These are phyloP conservation scores for Cryptus viduatorius DNA, from an alignment of 2,888 invertebrate genomes.

Conservation along the genomic window DNA sequence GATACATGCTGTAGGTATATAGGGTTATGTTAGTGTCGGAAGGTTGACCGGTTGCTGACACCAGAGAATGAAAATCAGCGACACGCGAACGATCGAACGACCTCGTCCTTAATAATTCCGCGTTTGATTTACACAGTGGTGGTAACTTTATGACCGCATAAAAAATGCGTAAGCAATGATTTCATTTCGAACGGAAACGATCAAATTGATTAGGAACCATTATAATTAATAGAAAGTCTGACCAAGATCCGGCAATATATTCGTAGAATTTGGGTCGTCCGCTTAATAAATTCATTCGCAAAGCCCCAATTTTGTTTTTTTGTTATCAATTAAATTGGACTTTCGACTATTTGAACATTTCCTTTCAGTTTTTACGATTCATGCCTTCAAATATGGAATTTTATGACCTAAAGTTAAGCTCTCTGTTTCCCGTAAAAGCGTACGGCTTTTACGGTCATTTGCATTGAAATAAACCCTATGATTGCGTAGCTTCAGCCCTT, in stretches of 20 bases:
- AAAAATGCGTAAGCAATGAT: neutral
- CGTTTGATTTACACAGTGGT: neutral
- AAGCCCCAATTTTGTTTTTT: too few species aligned
- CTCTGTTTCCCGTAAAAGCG: too few species aligned
- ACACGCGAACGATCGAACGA: constrained; percentile 51
- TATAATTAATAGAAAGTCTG: neutral
- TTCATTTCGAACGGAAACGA: neutral
- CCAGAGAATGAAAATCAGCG: constrained; percentile 39
- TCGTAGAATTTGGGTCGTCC: neutral
- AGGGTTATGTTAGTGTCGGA: constrained; percentile 12
- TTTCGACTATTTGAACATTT: too few species aligned
- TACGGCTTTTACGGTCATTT: neutral
- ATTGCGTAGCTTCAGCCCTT: too few species aligned
- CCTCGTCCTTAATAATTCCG: constrained; percentile 46
- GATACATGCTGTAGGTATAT: neutral
- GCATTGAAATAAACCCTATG: too few species aligned
- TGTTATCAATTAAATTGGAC: too few species aligned
- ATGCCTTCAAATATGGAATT: too few species aligned
- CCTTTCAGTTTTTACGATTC: too few species aligned
- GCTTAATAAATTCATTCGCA: neutral
- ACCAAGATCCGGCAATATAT: neutral
- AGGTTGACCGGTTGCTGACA: constrained; percentile 48
- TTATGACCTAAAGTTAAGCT: too few species aligned
- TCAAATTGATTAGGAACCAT: neutral
- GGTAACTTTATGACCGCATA: neutral